Conservation (phyloP, 2,113 vertebrate genomes). For the Oceanodroma tethys region DNA sequence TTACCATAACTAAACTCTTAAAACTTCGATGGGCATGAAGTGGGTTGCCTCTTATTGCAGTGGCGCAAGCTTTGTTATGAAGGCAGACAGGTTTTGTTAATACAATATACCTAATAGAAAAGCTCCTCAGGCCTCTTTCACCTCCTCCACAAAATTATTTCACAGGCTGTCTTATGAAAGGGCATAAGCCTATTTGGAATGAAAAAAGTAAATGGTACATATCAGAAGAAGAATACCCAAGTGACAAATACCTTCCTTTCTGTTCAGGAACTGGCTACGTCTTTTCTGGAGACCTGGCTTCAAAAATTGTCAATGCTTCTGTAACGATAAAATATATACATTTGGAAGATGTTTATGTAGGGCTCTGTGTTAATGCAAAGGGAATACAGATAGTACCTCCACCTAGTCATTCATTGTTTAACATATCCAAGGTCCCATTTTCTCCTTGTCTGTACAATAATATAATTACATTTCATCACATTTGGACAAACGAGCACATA, state of each 20-base stretch:
- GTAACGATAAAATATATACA: not conserved
- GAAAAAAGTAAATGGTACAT: not conserved
- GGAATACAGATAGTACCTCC: not conserved
- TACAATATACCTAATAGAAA: not conserved
- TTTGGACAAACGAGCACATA: not conserved
- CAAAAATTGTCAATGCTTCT: not conserved
- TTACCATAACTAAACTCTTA: slow-evolving; percentile 2
- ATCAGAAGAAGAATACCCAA: not conserved
- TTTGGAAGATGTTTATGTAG: slow-evolving; percentile 10
- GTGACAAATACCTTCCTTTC: not conserved
- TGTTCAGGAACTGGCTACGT: not conserved
- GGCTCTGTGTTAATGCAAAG: not conserved
- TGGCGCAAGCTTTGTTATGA: not conserved
- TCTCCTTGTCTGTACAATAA: not conserved
- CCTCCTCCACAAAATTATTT: not conserved
- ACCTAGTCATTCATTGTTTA: not conserved
- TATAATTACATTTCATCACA: not conserved
- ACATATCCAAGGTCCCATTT: not conserved
- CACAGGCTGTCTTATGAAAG: not conserved
- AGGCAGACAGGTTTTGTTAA: slow-evolving; percentile 31
- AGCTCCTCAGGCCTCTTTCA: not conserved
- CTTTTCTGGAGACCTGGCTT: slow-evolving; percentile 7
- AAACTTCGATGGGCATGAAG: slow-evolving; percentile 26
- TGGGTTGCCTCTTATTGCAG: not conserved
- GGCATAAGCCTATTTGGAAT: not conserved